Conservation (phyloP, 2,888 invertebrate species). For the Margaritifera margaritifera region DNA sequence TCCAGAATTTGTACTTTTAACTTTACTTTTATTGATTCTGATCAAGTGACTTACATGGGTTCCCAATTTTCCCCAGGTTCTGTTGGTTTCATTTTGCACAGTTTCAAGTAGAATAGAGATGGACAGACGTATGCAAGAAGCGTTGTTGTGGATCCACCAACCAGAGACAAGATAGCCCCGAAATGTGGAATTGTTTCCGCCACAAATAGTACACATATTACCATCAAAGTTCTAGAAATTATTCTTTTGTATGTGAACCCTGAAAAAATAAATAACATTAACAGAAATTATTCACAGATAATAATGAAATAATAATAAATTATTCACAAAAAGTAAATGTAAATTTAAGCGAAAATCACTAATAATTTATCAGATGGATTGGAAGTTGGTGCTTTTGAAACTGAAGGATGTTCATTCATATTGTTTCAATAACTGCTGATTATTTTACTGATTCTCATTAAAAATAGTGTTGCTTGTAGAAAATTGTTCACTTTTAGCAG, state of each 20-base stretch:
- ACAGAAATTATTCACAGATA: no score
- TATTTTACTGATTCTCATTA: background rate
- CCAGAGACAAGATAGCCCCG: constrained; percentile 87
- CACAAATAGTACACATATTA: constrained; percentile 82
- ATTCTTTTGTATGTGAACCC: constrained; percentile 85
- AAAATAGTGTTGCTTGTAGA: no score
- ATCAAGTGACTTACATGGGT: constrained; percentile 70
- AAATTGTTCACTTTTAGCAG: no score
- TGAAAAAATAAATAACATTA: constrained; percentile 73
- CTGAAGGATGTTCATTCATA: background rate
- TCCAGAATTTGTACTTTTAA: no score
- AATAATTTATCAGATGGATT: no score
- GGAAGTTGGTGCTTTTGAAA: no score
- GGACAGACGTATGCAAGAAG: constrained; percentile 89
- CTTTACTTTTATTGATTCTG: no score
- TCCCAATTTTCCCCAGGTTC: constrained; percentile 71
- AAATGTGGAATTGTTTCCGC: constrained; percentile 89
- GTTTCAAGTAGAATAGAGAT: constrained; percentile 84
- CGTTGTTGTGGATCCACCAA: constrained; percentile 88
- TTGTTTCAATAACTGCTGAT: background rate
- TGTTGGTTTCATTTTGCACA: constrained; percentile 74
- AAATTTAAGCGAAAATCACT: no score
- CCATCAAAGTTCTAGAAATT: constrained; percentile 81
- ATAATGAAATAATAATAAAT: no score
- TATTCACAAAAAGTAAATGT: no score